Percentiles rank a stretch among this genome's conserved stretches.
Conservation (phyloP, 2,113 vertebrate species). For the Ancistrus triradiatus region DNA sequence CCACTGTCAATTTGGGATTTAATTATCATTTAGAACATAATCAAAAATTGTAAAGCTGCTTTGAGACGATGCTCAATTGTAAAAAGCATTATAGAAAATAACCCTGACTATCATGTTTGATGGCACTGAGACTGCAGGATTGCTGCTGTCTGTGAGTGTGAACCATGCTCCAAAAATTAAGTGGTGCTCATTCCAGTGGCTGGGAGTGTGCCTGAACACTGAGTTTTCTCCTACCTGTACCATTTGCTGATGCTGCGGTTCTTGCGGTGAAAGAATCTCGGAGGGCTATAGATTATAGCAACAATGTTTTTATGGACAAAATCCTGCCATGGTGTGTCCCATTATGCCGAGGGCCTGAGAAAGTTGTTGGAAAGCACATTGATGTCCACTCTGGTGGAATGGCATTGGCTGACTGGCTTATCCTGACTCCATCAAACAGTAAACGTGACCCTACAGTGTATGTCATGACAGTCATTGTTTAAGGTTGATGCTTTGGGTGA, state of each 20-base stretch:
- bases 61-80: too few species aligned
- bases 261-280: slow-evolving; percentile 30
- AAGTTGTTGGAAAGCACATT: slow-evolving; percentile 68
- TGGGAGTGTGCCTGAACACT: slow-evolving; percentile 21
- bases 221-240: slow-evolving; percentile 23
- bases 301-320: slow-evolving; percentile 63
- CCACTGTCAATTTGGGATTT: too few species aligned
- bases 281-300: slow-evolving; percentile 30
- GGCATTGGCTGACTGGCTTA: slow-evolving; percentile 62
- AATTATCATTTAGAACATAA: too few species aligned
- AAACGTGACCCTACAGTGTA: slow-evolving; percentile 51
- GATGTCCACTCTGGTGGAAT: slow-evolving; percentile 67
- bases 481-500: too few species aligned
- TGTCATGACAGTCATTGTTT: slow-evolving; percentile 55
- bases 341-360: slow-evolving; percentile 71
- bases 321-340: slow-evolving; percentile 57
- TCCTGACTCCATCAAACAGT: slow-evolving; percentile 49
- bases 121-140: slow-evolving; percentile 1
- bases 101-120: not conserved
- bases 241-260: slow-evolving; percentile 40
- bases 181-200: slow-evolving; percentile 16
- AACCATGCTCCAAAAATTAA: slow-evolving; percentile 13
- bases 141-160: slow-evolving; percentile 9
- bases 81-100: too few species aligned
- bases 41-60: too few species aligned